Percentiles rank a stretch among this genome's conserved stretches.
Conservation (phyloP, 2,888 invertebrate species). For the Caenorhabditis panamensis region DNA sequence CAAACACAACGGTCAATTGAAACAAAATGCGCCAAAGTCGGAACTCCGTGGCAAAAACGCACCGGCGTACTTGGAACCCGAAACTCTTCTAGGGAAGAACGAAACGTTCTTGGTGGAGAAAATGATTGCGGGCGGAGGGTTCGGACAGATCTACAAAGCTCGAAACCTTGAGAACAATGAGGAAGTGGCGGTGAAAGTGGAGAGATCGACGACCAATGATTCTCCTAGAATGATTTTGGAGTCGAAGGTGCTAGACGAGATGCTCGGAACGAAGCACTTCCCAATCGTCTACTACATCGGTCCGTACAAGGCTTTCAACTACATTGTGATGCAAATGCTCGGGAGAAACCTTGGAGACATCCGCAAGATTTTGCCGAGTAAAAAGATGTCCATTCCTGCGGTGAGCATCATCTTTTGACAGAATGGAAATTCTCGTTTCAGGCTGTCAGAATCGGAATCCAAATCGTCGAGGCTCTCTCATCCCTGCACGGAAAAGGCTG, state of each 20-base stretch:
- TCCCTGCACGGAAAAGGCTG: constrained; percentile 74
- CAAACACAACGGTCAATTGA: constrained; percentile 24
- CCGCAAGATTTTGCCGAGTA: constrained; percentile 62
- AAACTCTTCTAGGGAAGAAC: constrained; percentile 38
- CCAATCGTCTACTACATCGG: constrained; percentile 73
- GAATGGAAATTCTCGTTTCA: not conserved
- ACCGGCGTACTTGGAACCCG: constrained; percentile 40
- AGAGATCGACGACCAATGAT: constrained; percentile 67
- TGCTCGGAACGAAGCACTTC: constrained; percentile 67
- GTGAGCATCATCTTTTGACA: not conserved
- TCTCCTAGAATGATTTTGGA: constrained; percentile 77
- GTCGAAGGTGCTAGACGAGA: constrained; percentile 69
- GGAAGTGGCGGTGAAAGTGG: constrained; percentile 78
- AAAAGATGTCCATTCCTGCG: constrained; percentile 64
- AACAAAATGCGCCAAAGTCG: constrained; percentile 24
- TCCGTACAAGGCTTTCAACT: constrained; percentile 65
- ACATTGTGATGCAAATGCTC: constrained; percentile 79
- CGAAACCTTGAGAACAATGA: constrained; percentile 55
- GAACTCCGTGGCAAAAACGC: constrained; percentile 52
- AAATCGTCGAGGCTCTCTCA: constrained; percentile 73
- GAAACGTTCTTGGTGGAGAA: constrained; percentile 54
- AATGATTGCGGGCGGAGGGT: constrained; percentile 78
- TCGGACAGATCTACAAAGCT: constrained; percentile 78
- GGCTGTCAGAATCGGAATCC: constrained; percentile 69
- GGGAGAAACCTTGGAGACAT: constrained; percentile 76